These are phyloP conservation scores for Pangasius larnaudii DNA, from an alignment of 2,797 vertebrate species.

Conservation along the genomic window DNA sequence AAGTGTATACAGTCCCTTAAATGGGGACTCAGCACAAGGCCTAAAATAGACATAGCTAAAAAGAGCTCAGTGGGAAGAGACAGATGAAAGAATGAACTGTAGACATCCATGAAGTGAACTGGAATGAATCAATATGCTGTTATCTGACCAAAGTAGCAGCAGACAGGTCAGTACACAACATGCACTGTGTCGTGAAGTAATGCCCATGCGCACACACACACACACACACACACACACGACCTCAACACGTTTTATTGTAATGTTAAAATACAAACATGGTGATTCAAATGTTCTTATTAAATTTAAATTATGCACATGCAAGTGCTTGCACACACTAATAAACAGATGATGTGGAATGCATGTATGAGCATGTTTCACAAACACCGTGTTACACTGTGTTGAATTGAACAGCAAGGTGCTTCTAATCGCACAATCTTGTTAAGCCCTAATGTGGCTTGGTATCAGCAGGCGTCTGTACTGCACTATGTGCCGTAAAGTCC, in stretches of 20 bases:
- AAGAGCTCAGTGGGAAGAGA: constrained; percentile 46
- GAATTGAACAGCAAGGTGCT: constrained; percentile 17
- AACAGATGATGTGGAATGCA: neutral
- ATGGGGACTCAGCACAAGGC: constrained; percentile 41
- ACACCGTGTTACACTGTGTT: neutral
- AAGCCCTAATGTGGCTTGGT: constrained; percentile 44
- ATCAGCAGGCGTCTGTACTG: constrained; percentile 38
- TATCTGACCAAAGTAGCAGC: neutral
- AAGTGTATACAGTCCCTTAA: constrained; percentile 56
- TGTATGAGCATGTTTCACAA: neutral
- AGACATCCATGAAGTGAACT: constrained; percentile 23
- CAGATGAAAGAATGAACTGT: constrained; percentile 22
- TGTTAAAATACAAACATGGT: neutral
- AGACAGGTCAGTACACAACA: neutral
- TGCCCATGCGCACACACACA: neutral
- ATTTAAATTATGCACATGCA: neutral
- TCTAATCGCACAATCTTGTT: constrained; percentile 49
- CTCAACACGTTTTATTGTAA: neutral
- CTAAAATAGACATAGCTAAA: constrained; percentile 59
- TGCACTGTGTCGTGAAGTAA: too few species aligned
- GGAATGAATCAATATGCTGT: constrained; percentile 12
- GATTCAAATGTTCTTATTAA: neutral
- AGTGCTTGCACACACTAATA: neutral
- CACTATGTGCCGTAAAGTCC: constrained; percentile 35
- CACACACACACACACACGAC: neutral